A percentile compares a stretch with the other conserved stretches of the same genome.
These are phyloP conservation scores for Falco cherrug DNA, from an alignment of 2,797 vertebrate species.

Conservation along the genomic window DNA sequence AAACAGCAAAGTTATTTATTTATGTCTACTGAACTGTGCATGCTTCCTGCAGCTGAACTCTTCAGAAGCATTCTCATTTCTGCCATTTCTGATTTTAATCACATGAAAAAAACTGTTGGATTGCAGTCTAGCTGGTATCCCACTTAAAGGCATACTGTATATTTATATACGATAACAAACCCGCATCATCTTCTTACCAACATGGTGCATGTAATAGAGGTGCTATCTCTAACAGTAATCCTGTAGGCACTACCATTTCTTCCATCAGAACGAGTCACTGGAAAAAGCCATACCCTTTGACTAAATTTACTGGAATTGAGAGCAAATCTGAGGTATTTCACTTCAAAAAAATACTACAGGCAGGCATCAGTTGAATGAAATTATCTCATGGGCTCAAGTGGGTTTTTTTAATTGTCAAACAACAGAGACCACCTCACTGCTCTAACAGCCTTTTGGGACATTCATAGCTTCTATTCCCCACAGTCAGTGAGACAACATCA, in stretches of 20 bases:
- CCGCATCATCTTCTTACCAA: neutral
- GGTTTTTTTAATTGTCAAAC: neutral
- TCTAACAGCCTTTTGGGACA: neutral
- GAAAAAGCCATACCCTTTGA: neutral
- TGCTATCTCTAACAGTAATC: neutral
- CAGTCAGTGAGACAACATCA: accelerated
- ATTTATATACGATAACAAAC: neutral
- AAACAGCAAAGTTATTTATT: neutral
- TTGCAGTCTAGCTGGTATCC: neutral
- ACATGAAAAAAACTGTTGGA: neutral
- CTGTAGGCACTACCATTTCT: neutral
- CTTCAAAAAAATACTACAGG: neutral
- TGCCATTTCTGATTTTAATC: neutral
- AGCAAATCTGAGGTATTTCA: neutral
- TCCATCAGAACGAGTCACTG: neutral
- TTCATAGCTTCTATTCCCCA: neutral
- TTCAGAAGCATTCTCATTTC: neutral
- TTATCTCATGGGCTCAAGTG: neutral
- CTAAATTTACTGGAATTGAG: neutral
- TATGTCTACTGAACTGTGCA: neutral
- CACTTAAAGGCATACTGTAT: neutral
- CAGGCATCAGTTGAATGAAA: neutral
- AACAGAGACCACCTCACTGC: neutral
- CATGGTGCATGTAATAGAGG: neutral
- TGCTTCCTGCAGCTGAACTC: neutral